Conservation (phyloP, 2,888 invertebrate species). For the Drosophila buzzatii region DNA sequence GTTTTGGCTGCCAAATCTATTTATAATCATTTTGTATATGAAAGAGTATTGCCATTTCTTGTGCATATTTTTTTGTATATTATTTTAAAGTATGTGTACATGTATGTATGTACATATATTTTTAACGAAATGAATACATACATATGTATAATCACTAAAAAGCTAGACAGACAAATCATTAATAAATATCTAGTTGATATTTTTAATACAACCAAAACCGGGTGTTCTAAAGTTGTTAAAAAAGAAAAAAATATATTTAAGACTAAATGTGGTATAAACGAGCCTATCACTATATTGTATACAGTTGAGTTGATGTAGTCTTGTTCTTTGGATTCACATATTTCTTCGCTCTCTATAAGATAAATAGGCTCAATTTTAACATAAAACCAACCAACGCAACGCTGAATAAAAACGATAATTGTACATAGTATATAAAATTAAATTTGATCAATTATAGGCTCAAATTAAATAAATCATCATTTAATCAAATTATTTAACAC, state of each 20-base stretch:
- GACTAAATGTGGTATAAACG: background rate
- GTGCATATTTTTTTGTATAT: slow-evolving; percentile 12
- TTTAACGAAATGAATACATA: background rate
- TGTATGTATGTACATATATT: background rate
- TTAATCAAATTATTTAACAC: background rate
- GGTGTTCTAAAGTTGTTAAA: background rate
- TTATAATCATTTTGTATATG: slow-evolving; percentile 42
- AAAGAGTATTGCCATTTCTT: slow-evolving; percentile 56
- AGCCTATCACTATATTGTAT: background rate
- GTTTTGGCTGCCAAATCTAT: slow-evolving; percentile 50
- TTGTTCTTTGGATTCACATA: background rate
- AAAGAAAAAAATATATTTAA: too few relatives aligned
- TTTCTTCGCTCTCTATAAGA: background rate
- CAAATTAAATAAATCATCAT: background rate
- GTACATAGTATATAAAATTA: too few relatives aligned
- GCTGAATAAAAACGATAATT: background rate
- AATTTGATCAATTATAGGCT: background rate
- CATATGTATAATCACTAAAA: background rate
- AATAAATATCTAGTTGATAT: slow-evolving; percentile 1
- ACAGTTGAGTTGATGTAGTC: background rate
- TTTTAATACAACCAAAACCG: background rate
- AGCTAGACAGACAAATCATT: background rate
- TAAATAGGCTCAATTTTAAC: too few relatives aligned
- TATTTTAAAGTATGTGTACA: background rate
- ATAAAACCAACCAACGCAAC: too few relatives aligned